Evolutionary conservation across 2,113 vertebrate species (phyloP), one percentile per base, ranked within the genome.

Genomic region (Ictalurus furcatus): DNA sequence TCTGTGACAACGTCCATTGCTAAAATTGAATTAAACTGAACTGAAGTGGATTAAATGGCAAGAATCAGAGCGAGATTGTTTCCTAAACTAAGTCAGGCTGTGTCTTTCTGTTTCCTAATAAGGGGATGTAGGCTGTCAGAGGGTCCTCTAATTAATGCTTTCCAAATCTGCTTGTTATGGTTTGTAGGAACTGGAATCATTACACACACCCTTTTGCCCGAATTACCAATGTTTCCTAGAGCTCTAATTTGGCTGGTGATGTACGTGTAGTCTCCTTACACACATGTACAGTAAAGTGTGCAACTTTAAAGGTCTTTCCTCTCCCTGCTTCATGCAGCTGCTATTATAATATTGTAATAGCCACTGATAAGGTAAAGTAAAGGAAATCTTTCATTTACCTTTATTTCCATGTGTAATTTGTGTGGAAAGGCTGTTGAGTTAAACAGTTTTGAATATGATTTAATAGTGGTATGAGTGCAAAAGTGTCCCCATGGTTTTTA

Each of bases 51-150:
- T 79, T 67, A 65, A 54, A 85, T 79, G 71, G 73, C 28, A 78
- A 67, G 73, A 67, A 79, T 40, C 86, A 86, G 88, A 87, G 67
- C 89, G 76, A 85, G 71, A 13, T 79, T 86, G 84, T 78, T 80
- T 89, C 84, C 88, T 89, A 88, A 89, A 83, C 59, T 54, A 84
- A 44, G 52, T 84, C 92, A 91, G 90, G 88, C 63, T 34, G 19
- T 91, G 48, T 84, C 54, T 85, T 82, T 84, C 67, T 85, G 59
- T 28, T 85, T 89, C 84, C 65, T 91, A 91, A 90, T 83, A 81
- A 90, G 84, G 79, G 56, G 59, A 84, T 37, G 78, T 59, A 87
- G 85, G 48, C 83, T 16, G 61, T 48, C 65, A 83, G 86, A n/a
- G 34, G 85, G 37, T 89, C 52, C 69, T 63, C 78, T 80, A 87